Evolutionary conservation across 2,797 vertebrate species (phyloP), one percentile per base, ranked within the genome.

Genomic region (Meda fulgida): DNA sequence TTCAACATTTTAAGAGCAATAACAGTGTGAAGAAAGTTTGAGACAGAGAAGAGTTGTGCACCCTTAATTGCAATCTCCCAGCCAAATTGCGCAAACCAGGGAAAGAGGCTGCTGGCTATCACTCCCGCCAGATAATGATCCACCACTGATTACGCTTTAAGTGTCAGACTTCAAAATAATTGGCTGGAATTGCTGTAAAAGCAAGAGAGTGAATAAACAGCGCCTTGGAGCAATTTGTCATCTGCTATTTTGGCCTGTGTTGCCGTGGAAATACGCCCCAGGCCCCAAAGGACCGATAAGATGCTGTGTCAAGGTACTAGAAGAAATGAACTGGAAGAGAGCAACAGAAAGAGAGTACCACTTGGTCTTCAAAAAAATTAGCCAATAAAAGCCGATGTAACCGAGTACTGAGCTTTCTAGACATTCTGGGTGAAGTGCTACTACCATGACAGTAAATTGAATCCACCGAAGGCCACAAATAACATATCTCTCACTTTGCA

Each of bases 91-190:
- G 78, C 79, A 86, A 84, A 80, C 51, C 76, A 46, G 4, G 53
- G 80, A 85, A 83, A 73, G 53, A 80, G 70, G 84, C 65, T 63
- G 77, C 76, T 83, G 85, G 87, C 86, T 83, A 81, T 81, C 86
- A 76, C 67, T 84, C 86, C 70, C 79, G 51, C 65, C 43, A 78
- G 82, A 88, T 88, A 88, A 89, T 86, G 84, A 89, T 85, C 86
- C 77, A 55, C 83, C 80, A 78, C 84, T 87, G 85, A 90, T 89
- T 83, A 78, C 31, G 72, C 82, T 88, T 88, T 87, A 88, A 87
- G 81, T 79, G 82, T 71, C 79, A 89, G 86, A 87, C 87, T 86
- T 89, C 78, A 85, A 88, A 87, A 89, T 90, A 91, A 92, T 89
- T 91, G 90, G 85, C 69, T 60, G 85, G 83, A 90, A 89, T 86